A percentile compares a stretch with the other conserved stretches of the same genome.
Conservation (phyloP, 2,888 invertebrate species). For the Epinotia bilunana region DNA sequence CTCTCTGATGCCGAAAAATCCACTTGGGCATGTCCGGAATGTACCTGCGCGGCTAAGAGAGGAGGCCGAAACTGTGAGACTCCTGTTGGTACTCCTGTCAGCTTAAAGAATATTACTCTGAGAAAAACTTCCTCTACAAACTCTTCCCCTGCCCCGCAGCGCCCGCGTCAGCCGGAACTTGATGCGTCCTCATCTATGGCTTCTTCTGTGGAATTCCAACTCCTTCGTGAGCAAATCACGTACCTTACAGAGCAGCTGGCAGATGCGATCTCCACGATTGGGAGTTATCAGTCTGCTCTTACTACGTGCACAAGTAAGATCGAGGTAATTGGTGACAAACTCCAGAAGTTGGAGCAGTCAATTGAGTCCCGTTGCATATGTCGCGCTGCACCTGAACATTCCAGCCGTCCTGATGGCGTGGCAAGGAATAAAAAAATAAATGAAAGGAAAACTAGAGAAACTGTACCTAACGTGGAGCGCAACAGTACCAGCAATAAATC, state of each 20-base stretch:
- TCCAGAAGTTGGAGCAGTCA: not conserved
- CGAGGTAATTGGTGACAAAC: not conserved
- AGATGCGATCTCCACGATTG: not conserved
- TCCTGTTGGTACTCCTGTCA: conserved; percentile 1
- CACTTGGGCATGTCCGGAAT: conserved; percentile 9
- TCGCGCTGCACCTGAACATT: not conserved
- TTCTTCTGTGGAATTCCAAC: not conserved
- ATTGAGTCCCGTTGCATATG: not conserved
- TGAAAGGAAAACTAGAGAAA: no score
- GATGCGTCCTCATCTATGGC: not conserved
- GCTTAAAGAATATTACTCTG: not conserved
- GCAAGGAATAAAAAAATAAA: no score
- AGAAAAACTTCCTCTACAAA: not conserved
- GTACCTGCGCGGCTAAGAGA: conserved; percentile 2
- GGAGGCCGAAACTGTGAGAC: not conserved
- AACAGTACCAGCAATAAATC: no score
- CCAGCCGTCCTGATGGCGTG: not conserved
- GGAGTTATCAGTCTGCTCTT: not conserved
- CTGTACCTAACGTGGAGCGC: no score
- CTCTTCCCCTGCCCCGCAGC: not conserved
- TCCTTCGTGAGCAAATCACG: conserved; percentile 12
- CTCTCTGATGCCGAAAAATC: conserved; percentile 18
- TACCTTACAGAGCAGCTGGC: not conserved
- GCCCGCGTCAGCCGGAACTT: no score
- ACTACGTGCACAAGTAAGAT: not conserved